Base-by-base conservation (phyloP, 2,888 invertebrate genomes). In the Calliphora vomitoria region DNA sequence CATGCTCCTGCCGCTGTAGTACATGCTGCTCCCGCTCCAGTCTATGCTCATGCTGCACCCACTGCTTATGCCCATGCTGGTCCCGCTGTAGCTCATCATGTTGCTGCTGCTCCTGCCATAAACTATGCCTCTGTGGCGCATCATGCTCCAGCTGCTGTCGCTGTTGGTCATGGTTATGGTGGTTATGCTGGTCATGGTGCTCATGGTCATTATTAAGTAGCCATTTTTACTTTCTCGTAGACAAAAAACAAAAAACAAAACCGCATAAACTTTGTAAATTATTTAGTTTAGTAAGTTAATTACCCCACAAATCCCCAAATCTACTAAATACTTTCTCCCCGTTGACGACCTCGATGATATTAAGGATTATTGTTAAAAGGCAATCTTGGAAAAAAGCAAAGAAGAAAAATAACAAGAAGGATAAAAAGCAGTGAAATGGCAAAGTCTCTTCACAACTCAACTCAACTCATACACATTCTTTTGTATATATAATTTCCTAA, bases 71-170 rank as follows among this genome's bases (percentile, higher is more conserved):
- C 89, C 69, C 91, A 91, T 64, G 64, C 89, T 62, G 89, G 55
- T 20, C 89, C 92, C 1, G 89, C 92, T 68, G 90, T 93, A 84
- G 91, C 93, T 41, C 91, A 92, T 87, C 92, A 92, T 81, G 90
- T 92, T 82, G 90, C 92, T 50, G 92, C 92, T 25, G 92, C 91
- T 38, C 92, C 93, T 25, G 92, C 92, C 76, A 89, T 92, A 47
- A 91, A 89, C 82, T 93, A 90, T 75, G 91, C 88, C 85, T 91
- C 93, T 3, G 87, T 91, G 88, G 92, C 93, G 90, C 92, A 91
- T 88, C 91, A 92, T 82, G 92, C 91, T 64, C 90, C 91, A 58
- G 92, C 91, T 69, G 88, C 87, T 11, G 25, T 87, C 41, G 87
- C 87, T 75, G 85, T 88, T 66, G 90, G 91, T 79, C 91, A 91